A percentile compares a stretch with the other conserved stretches of the same genome.
phyloP scores from a whole-genome alignment of 2,797 vertebrate species.

The Hydrophis major region DNA sequence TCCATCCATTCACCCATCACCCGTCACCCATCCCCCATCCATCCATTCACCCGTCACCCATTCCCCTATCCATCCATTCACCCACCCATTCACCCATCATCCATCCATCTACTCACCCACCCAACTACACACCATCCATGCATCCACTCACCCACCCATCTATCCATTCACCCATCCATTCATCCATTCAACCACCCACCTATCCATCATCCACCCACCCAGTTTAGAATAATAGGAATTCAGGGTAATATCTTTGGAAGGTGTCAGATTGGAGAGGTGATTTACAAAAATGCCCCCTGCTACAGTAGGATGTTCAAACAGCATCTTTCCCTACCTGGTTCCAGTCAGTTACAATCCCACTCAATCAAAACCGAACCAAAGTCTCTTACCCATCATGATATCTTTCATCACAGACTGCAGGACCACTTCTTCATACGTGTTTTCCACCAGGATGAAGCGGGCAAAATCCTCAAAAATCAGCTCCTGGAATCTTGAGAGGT shows the following conservation, averaged over 20 bases:
- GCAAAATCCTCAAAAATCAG: conserved; percentile 96
- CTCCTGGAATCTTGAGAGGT: conserved; percentile 88
- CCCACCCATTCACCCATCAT: too few species aligned
- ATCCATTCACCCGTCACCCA: neutral
- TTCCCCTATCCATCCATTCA: fast-evolving
- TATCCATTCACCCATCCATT: neutral
- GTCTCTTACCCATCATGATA: conserved; percentile 88
- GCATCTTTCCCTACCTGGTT: neutral
- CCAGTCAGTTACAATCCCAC: neutral
- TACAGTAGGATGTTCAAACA: neutral
- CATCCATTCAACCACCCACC: neutral
- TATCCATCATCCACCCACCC: neutral
- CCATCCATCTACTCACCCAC: neutral
- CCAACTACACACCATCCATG: too few species aligned
- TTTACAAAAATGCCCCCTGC: neutral
- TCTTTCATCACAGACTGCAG: conserved; percentile 94
- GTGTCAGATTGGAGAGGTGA: neutral
- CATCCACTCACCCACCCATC: neutral
- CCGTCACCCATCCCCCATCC: neutral
- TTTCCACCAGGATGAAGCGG: conserved; percentile 91
- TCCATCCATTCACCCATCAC: neutral
- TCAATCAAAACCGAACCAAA: neutral
- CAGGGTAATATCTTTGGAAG: neutral
- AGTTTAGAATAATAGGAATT: neutral
- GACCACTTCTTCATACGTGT: conserved; percentile 92